A percentile compares a stretch with the other conserved stretches of the same genome.
phyloP scores from a whole-genome alignment of 2,797 vertebrate species.

The Pangasius krempfi region DNA sequence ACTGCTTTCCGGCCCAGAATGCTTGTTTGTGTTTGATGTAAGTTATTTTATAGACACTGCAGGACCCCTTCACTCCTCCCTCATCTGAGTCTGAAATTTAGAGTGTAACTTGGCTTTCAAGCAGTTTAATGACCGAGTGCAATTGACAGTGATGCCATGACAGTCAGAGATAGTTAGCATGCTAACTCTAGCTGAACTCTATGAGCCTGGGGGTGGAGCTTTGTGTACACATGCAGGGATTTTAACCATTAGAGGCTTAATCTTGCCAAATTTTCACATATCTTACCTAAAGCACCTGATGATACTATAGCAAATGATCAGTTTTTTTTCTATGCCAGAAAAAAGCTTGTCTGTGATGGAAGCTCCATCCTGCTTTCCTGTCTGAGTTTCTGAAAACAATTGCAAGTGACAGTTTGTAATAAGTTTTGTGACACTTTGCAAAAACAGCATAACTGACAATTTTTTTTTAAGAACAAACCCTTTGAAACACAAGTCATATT shows the following conservation, averaged over 20 bases:
- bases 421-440: neutral
- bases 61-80: neutral
- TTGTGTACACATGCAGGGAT: neutral
- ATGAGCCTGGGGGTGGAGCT: neutral
- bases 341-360: neutral
- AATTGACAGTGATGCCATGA: neutral
- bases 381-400: neutral
- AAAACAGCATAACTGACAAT: neutral
- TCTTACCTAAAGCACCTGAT: neutral
- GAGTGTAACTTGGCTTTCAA: neutral
- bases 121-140: too few species aligned
- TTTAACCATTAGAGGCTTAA: neutral
- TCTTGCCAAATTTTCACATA: neutral
- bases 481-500: conserved; percentile 5
- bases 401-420: conserved; percentile 1
- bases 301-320: neutral
- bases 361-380: neutral
- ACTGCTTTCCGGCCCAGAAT: neutral
- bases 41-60: too few species aligned
- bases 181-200: neutral
- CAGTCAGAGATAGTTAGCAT: neutral
- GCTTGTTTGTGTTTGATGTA: too few species aligned
- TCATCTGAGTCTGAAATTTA: too few species aligned
- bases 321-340: neutral
- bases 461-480: neutral